Percentiles rank a stretch among this genome's conserved stretches.
These are phyloP conservation scores for Eilema griseolum DNA, from an alignment of 2,888 invertebrate genomes.

Conservation along the genomic window DNA sequence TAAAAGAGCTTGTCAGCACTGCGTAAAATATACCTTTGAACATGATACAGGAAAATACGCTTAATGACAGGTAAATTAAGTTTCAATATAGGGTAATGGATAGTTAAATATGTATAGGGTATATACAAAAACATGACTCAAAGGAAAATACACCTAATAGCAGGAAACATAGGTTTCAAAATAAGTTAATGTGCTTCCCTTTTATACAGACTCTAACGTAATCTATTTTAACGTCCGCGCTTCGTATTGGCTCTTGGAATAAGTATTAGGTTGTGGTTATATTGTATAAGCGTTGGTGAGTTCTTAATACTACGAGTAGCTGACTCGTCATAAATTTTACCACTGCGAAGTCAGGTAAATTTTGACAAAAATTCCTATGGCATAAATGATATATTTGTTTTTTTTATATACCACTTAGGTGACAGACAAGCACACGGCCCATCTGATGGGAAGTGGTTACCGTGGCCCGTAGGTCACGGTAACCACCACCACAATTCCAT, in stretches of 20 bases:
- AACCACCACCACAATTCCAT: too few species aligned
- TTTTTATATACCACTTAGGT: too few species aligned
- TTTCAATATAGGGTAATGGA: constrained; percentile 11
- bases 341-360: too few species aligned
- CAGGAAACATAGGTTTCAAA: background rate
- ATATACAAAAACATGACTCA: too few species aligned
- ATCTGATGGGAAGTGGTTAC: too few species aligned
- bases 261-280: constrained; percentile 21
- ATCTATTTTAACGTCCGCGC: constrained; percentile 58
- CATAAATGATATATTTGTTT: too few species aligned
- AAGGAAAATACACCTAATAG: background rate
- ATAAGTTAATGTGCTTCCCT: constrained; percentile 15
- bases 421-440: too few species aligned
- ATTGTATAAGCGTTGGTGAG: constrained; percentile 1
- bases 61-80: background rate
- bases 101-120: too few species aligned
- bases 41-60: background rate
- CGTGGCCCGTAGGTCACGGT: too few species aligned
- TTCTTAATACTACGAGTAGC: background rate
- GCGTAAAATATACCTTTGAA: background rate
- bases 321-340: too few species aligned
- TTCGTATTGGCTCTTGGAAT: constrained; percentile 29
- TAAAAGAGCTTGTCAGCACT: background rate
- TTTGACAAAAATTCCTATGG: too few species aligned
- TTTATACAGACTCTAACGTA: constrained; percentile 42